Conservation (phyloP, 30 jellyfish, hydroid and myxozoan genomes). For the Pseudorhiza aurosa region DNA sequence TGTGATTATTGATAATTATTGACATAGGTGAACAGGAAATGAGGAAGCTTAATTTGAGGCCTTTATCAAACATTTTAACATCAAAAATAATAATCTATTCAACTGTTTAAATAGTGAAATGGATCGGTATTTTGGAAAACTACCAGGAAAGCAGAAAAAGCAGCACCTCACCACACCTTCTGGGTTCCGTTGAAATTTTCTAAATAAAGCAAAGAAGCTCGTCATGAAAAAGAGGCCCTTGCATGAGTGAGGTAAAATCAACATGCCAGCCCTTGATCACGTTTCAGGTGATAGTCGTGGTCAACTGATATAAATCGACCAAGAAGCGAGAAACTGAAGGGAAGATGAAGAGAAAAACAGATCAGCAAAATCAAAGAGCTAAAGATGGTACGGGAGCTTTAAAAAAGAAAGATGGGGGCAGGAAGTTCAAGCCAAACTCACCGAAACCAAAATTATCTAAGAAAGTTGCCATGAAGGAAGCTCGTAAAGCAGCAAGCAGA, state of each 20-base stretch:
- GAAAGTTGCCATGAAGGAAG: neutral
- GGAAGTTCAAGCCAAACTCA: slow-evolving; percentile 43
- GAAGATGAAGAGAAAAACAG: slow-evolving; percentile 21
- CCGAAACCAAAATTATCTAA: slow-evolving; percentile 9
- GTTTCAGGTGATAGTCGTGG: neutral
- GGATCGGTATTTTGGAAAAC: no score
- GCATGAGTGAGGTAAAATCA: neutral
- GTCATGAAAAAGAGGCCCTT: neutral
- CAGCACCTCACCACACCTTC: no score
- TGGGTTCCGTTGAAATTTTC: neutral
- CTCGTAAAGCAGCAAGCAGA: slow-evolving; percentile 16
- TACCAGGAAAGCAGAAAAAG: no score
- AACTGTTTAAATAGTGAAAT: no score
- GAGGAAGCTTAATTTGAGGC: no score
- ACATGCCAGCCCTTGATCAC: slow-evolving; percentile 5
- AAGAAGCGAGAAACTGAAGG: neutral
- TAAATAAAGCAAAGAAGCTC: neutral
- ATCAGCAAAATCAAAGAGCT: slow-evolving; percentile 2
- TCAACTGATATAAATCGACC: neutral
- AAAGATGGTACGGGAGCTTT: slow-evolving; percentile 4
- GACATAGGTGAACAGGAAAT: no score
- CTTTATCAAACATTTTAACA: no score
- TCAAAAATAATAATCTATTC: no score
- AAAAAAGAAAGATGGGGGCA: slow-evolving; percentile 17
- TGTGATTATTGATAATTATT: no score